phyloP scores from a whole-genome alignment of 2,113 vertebrate genomes.

The Prionailurus viverrinus region DNA sequence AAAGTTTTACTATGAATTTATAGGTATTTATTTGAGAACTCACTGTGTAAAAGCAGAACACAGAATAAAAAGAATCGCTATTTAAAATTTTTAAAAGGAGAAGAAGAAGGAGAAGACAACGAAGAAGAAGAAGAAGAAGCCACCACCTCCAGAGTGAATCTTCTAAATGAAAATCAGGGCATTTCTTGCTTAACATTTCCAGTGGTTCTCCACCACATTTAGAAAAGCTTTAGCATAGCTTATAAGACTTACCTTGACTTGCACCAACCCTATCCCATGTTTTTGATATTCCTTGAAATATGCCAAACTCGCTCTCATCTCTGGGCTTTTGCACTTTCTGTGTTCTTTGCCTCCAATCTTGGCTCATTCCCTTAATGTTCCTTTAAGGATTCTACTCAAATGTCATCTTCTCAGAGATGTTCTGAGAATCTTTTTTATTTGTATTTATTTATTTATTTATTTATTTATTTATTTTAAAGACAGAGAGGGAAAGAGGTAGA shows the following conservation, averaged over 20 bases:
- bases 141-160: neutral
- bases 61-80: neutral
- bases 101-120: rapidly evolving
- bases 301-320: neutral
- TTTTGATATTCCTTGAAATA: neutral
- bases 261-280: rapidly evolving
- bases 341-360: neutral
- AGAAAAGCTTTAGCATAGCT: neutral
- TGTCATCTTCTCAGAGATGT: neutral
- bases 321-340: neutral
- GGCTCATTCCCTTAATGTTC: neutral
- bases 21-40: slow-evolving; percentile 23
- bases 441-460: no score
- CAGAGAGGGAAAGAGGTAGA: no score
- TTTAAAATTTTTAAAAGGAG: no score
- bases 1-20: neutral
- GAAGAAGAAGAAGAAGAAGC: no score
- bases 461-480: no score
- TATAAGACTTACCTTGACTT: neutral
- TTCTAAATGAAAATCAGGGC: neutral
- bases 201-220: neutral
- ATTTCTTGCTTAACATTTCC: neutral
- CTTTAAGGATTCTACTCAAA: neutral
- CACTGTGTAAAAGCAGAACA: slow-evolving; percentile 38
- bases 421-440: neutral